phyloP scores from a whole-genome alignment of 2,113 vertebrate genomes.

The Gila orcuttii region DNA sequence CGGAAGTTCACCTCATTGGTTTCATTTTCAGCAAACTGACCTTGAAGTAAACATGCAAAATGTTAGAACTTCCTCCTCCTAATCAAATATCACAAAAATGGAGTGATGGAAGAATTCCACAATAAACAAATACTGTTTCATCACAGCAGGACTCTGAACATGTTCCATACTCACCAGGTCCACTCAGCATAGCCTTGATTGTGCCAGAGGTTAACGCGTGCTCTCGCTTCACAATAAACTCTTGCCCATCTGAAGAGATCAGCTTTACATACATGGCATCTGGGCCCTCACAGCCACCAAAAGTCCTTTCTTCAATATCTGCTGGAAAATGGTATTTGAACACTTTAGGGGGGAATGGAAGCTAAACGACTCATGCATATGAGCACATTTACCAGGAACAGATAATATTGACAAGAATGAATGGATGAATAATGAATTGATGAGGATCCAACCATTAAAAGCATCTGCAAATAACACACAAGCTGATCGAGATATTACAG shows the following conservation, averaged over 20 bases:
- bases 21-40: slow-evolving; percentile 99
- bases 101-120: background rate
- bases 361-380: background rate
- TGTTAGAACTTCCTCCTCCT: background rate
- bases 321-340: slow-evolving; percentile 19
- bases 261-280: slow-evolving; percentile 99
- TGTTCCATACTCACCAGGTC: slow-evolving; percentile 82
- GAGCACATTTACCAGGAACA: background rate
- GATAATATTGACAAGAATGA: no score
- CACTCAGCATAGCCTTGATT: slow-evolving; percentile 99
- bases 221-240: slow-evolving; percentile 98
- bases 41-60: slow-evolving; percentile 67
- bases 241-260: slow-evolving; percentile 98
- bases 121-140: background rate
- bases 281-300: slow-evolving; percentile 96
- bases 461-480: background rate
- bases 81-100: background rate
- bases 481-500: no score
- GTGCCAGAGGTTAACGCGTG: slow-evolving; percentile 98
- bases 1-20: slow-evolving; percentile 99
- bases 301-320: slow-evolving; percentile 98
- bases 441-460: background rate
- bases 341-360: background rate
- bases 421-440: background rate
- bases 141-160: background rate